Conservation (phyloP, 2,888 invertebrate genomes). For the Drosophila parthenogenetica region DNA sequence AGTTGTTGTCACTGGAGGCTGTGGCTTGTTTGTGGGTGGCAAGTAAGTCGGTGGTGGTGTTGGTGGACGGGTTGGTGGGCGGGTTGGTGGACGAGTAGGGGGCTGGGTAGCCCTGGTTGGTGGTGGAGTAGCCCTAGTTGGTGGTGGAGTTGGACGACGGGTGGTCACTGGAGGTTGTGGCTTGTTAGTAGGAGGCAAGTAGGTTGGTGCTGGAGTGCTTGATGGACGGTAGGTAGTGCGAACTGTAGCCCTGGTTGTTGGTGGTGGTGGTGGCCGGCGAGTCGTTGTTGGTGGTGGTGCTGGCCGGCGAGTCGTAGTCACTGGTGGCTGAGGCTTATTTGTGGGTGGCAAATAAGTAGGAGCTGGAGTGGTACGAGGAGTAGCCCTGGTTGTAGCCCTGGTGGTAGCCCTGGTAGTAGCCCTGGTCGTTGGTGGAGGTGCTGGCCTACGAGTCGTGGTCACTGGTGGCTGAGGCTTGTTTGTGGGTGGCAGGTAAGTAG, state of each 20-base stretch:
- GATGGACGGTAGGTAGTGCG: constrained; percentile 28
- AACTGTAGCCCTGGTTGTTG: constrained; percentile 19
- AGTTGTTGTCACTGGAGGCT: constrained; percentile 48
- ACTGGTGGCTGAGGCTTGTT: constrained; percentile 57
- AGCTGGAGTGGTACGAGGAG: constrained; percentile 36
- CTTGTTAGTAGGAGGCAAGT: constrained; percentile 54
- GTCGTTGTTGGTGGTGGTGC: constrained; percentile 25
- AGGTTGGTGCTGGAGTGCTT: constrained; percentile 42
- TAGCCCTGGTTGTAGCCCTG: constrained; percentile 20
- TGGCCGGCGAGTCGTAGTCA: constrained; percentile 39
- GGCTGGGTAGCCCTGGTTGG: constrained; percentile 46
- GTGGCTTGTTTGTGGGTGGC: constrained; percentile 65
- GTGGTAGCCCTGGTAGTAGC: constrained; percentile 2
- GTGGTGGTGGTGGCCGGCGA: constrained; percentile 21
- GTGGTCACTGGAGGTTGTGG: constrained; percentile 59
- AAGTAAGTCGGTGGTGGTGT: constrained; percentile 48
- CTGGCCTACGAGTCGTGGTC: constrained; percentile 39
- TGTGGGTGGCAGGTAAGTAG: constrained; percentile 47
- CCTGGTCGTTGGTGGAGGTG: constrained; percentile 49
- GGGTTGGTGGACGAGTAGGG: constrained; percentile 39
- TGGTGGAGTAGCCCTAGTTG: constrained; percentile 45
- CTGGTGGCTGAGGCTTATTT: constrained; percentile 55
- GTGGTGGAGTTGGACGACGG: constrained; percentile 30
- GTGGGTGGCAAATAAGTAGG: constrained; percentile 64
- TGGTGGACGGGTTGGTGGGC: constrained; percentile 42